Percentiles rank a stretch among this genome's conserved stretches.
Evolutionary conservation across 1,140 invertebrate species (phyloP).

Genomic region (Caenorhabditis inopinata): DNA sequence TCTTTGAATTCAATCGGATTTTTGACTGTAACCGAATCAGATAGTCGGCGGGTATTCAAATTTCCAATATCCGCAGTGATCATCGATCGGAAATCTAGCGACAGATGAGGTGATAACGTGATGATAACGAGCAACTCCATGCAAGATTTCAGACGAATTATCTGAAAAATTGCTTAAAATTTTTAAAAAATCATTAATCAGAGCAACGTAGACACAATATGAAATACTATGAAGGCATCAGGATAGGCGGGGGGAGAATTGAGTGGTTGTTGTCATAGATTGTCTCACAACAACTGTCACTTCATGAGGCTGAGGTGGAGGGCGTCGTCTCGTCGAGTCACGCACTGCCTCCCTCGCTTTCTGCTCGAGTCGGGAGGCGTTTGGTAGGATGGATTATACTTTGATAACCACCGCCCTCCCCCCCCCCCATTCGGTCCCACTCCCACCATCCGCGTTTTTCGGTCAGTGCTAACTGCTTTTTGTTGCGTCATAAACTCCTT

Average conservation of each 20-base stretch:
- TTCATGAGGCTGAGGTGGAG: conserved; percentile 20
- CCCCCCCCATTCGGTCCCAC: not conserved
- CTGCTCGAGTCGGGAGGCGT: not conserved
- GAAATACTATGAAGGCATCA: too few species aligned
- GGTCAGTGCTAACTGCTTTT: too few species aligned
- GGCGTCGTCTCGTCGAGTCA: not conserved
- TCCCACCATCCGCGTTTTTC: too few species aligned
- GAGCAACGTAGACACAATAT: too few species aligned
- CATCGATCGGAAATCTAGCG: conserved; percentile 19
- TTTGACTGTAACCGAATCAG: too few species aligned
- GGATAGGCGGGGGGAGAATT: not conserved
- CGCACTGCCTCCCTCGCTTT: not conserved
- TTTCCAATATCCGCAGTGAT: not conserved
- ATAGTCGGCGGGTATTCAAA: too few species aligned
- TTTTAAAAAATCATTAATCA: too few species aligned
- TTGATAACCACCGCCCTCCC: not conserved
- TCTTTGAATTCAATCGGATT: too few species aligned
- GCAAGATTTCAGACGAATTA: too few species aligned
- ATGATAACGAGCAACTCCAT: too few species aligned
- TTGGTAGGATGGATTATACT: not conserved
- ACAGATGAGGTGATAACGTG: not conserved
- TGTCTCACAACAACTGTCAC: conserved; percentile 11
- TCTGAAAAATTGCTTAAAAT: too few species aligned
- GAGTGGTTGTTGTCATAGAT: conserved; percentile 23
- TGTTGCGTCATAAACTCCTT: too few species aligned